Percentiles rank a stretch among this genome's conserved stretches.
These are phyloP conservation scores for Rotaria socialis DNA, from an alignment of 2,888 invertebrate genomes.

Conservation along the genomic window DNA sequence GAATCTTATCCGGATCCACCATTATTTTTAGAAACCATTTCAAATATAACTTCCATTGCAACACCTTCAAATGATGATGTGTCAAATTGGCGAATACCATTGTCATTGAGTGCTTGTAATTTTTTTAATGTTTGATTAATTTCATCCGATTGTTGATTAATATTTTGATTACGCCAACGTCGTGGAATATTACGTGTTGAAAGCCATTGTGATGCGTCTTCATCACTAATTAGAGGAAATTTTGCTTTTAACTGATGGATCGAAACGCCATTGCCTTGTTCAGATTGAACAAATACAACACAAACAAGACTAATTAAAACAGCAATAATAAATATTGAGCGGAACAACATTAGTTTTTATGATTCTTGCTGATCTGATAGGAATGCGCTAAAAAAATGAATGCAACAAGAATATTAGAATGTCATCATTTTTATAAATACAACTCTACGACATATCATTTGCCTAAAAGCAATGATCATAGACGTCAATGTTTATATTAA, in stretches of 20 bases:
- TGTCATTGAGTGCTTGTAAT: not conserved
- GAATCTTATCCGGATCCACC: not conserved
- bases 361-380: not conserved
- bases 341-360: not conserved
- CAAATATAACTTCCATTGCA: not conserved
- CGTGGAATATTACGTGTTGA: not conserved
- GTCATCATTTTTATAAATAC: not conserved
- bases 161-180: not conserved
- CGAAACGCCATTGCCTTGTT: not conserved
- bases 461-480: not conserved
- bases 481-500: not conserved
- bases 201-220: slow-evolving; percentile 11
- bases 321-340: not conserved
- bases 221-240: not conserved
- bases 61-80: not conserved
- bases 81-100: not conserved
- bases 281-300: not conserved
- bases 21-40: not conserved
- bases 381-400: not conserved
- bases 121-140: not conserved
- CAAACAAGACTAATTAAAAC: not conserved
- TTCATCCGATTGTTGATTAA: not conserved
- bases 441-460: not conserved
- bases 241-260: not conserved
- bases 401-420: not conserved